Percentiles rank a stretch among this genome's conserved stretches.
Evolutionary conservation across 1,140 invertebrate species (phyloP).

Genomic region (Camponotus pennsylvanicus): DNA sequence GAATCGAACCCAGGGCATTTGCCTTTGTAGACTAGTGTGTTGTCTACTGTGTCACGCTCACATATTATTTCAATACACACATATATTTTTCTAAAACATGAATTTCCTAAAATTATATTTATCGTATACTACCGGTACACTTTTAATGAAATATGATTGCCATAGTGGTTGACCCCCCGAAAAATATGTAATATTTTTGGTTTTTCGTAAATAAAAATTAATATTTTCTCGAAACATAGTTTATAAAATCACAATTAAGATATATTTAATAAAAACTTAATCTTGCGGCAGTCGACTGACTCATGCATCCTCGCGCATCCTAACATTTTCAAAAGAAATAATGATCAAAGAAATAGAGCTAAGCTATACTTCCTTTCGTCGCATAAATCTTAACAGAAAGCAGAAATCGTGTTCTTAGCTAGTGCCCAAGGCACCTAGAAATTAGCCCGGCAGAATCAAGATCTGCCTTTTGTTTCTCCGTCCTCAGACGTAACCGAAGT

Average conservation of each 20-base stretch:
- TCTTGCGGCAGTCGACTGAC: not conserved
- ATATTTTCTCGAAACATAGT: not conserved
- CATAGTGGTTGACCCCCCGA: no score
- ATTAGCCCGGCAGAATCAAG: conserved; percentile 52
- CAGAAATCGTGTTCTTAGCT: conserved; percentile 39
- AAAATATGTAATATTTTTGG: not conserved
- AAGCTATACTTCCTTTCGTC: conserved; percentile 13
- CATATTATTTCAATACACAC: no score
- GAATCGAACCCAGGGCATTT: no score
- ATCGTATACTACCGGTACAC: no score
- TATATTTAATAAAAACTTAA: not conserved
- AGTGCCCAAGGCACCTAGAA: conserved; percentile 34
- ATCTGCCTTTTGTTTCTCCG: conserved; percentile 39
- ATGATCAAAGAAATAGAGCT: conserved; percentile 34
- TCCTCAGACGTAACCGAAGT: conserved; percentile 37
- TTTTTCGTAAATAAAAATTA: not conserved
- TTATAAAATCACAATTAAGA: conserved; percentile 11
- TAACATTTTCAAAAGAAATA: conserved; percentile 16
- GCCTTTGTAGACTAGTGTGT: no score
- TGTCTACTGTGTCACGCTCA: no score
- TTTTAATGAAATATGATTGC: no score
- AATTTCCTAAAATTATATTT: no score
- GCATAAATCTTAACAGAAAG: conserved; percentile 31
- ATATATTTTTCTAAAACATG: no score
- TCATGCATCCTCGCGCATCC: not conserved